Evolutionary conservation across 2,113 vertebrate genomes (phyloP).

Genomic region (Xiphorhynchus elegans): DNA sequence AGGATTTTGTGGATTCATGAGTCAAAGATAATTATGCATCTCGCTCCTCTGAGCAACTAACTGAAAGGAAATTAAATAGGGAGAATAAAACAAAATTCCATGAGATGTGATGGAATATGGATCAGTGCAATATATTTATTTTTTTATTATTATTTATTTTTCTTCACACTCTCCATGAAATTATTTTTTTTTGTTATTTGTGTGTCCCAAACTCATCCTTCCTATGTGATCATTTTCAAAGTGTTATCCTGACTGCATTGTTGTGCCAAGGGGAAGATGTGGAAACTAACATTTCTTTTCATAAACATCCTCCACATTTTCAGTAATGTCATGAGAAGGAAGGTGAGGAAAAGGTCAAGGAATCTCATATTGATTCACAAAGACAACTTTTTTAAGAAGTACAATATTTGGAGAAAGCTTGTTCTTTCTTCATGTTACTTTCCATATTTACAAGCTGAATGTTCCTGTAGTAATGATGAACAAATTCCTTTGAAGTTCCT

Average conservation of each 20-base stretch:
- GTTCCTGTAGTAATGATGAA: neutral
- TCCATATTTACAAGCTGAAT: neutral
- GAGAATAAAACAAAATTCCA: neutral
- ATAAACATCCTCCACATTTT: neutral
- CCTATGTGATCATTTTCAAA: neutral
- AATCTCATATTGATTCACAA: neutral
- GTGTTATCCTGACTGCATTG: neutral
- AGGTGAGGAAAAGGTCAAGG: neutral
- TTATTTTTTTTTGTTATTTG: neutral
- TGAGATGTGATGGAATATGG: neutral
- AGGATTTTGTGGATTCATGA: neutral
- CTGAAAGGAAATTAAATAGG: neutral
- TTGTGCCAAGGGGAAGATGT: neutral
- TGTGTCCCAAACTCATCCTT: neutral
- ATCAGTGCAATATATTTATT: neutral
- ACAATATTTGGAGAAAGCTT: neutral
- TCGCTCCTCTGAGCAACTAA: neutral
- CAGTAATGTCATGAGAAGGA: neutral
- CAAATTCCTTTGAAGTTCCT: neutral
- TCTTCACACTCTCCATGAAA: neutral
- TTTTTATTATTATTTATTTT: neutral
- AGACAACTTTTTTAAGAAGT: neutral
- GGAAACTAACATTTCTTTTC: neutral
- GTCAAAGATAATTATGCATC: neutral
- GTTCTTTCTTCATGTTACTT: neutral